Conservation (phyloP, 2,888 invertebrate genomes). For the Poecilobothrus nobilitatus region DNA sequence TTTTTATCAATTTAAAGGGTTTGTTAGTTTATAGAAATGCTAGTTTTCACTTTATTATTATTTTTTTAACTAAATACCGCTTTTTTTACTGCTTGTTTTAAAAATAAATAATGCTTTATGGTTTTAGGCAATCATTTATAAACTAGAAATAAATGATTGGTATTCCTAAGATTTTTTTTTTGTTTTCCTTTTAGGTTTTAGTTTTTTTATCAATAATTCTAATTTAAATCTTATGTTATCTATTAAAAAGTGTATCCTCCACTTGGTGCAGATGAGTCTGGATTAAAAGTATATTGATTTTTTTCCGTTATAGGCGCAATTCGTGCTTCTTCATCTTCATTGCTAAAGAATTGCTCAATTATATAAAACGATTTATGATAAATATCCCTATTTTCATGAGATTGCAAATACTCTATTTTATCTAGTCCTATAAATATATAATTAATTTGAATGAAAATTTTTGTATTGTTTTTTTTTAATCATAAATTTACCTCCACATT, state of each 20-base stretch:
- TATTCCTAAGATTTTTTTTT: not conserved
- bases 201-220: not conserved
- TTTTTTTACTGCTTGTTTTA: not conserved
- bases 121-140: not conserved
- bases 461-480: not conserved
- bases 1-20: not conserved
- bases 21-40: not conserved
- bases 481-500: conserved; percentile 73
- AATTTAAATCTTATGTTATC: not conserved
- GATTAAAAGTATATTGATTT: conserved; percentile 64
- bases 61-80: not conserved
- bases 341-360: conserved; percentile 90
- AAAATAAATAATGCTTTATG: not conserved
- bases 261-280: conserved; percentile 65
- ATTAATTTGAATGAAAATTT: not conserved
- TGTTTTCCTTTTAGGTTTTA: not conserved
- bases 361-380: conserved; percentile 96
- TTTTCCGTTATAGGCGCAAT: conserved; percentile 65
- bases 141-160: not conserved
- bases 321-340: conserved; percentile 75
- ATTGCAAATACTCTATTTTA: conserved; percentile 95
- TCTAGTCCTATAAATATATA: conserved; percentile 64
- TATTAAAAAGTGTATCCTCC: conserved; percentile 75
- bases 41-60: not conserved
- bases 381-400: conserved; percentile 93